Conservation (phyloP, 2,888 invertebrate genomes). For the Cryptocheilus praepositus region DNA sequence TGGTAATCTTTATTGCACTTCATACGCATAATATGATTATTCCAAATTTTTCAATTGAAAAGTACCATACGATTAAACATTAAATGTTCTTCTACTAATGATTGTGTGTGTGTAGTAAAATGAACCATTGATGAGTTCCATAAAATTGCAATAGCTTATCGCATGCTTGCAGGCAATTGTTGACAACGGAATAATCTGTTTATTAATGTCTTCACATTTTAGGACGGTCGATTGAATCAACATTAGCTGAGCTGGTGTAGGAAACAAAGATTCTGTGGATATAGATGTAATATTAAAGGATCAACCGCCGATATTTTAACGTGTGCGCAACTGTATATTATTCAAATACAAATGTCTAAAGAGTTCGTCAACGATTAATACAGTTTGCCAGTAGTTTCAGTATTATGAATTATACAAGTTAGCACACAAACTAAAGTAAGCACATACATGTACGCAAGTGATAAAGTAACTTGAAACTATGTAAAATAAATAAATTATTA, state of each 20-base stretch:
- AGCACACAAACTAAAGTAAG: slow-evolving; percentile 15
- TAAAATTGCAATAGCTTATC: too few relatives aligned
- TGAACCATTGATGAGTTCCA: too few relatives aligned
- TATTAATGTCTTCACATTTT: slow-evolving; percentile 39
- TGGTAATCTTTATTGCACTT: too few relatives aligned
- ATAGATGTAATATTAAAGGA: slow-evolving; percentile 51
- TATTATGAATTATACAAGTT: slow-evolving; percentile 37
- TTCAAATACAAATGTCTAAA: slow-evolving; percentile 26
- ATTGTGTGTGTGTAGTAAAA: too few relatives aligned
- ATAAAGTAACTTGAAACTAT: slow-evolving; percentile 18
- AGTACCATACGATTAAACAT: too few relatives aligned
- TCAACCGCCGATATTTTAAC: slow-evolving; percentile 24
- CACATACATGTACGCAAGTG: slow-evolving; percentile 18
- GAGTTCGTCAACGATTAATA: slow-evolving; percentile 24
- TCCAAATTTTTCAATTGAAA: too few relatives aligned
- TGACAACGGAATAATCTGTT: neutral
- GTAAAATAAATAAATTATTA: slow-evolving; percentile 41
- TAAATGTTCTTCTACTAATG: too few relatives aligned
- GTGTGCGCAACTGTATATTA: slow-evolving; percentile 34
- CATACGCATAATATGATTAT: too few relatives aligned
- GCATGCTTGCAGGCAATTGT: too few relatives aligned
- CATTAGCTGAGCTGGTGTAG: slow-evolving; percentile 51
- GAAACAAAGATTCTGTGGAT: slow-evolving; percentile 44
- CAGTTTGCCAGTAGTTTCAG: slow-evolving; percentile 47
- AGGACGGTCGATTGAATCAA: slow-evolving; percentile 64